Base-by-base conservation (phyloP, 2,888 invertebrate genomes). In the Piscicola geometra region DNA sequence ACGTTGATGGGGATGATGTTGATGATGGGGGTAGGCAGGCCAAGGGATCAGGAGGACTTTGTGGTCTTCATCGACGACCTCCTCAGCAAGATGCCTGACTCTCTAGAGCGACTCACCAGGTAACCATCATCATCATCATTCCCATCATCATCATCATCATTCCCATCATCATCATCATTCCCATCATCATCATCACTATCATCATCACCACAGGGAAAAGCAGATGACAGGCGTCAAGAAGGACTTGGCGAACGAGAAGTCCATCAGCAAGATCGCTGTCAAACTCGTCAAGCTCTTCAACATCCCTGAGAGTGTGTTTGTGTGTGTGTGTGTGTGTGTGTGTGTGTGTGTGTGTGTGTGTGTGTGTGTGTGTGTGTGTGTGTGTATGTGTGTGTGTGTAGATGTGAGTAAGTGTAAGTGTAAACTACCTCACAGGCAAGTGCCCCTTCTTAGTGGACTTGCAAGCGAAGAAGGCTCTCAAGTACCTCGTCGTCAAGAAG, bases 401-500 rank as follows among this genome's bases (percentile, higher is more conserved):
- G 5, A 15, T 41, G 41, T 41, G 41, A 9, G 41, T 41, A 15
- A 9, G 41, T 41, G 41, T 41, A 15, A 9, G 41, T 41, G 41
- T 41, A 41, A 5, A 41, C 41, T 41, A 41, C 41, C 5, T 15
- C 30, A 30, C 73, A 73, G 73, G 64, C 32, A n/a, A 35, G 15
- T 73, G 73, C 21, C 60, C 73, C 21, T 28, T 64, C 36, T 64
- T 73, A 18, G 35, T 41, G 18, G 32, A 56, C 73, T 5, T 32
- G 25, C 73, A 73, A 32, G 36, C 30, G 0, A 56, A 33, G n/a
- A 73, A 73, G n/a, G 64, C 64, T 18, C 33, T 73, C 64, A 73
- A 56, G 36, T 73, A 60, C 30, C 73, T 73, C 2, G 56, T 73
- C n/a, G 52, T 64, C 35, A 73, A 73, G 36, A 73, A 52, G 35